Evolutionary conservation across 37 sponge, comb jelly and placozoan species (phyloP), one percentile per base, ranked within the genome.

Genomic region (Trichoplax adhaerens): DNA sequence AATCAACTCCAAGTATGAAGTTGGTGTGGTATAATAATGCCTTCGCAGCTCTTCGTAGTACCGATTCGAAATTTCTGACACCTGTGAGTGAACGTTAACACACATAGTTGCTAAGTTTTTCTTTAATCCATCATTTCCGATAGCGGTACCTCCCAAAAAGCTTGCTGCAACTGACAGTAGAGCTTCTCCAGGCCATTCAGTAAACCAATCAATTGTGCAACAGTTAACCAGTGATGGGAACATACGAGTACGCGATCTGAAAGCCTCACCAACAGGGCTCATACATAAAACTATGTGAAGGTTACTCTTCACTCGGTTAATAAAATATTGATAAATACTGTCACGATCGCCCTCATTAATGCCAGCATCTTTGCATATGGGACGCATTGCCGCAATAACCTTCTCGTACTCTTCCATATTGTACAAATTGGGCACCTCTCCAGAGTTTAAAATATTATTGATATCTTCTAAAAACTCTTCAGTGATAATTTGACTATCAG

Each of bases 141-240:
- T 61, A 49, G 91, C 98, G 54, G 88, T 87, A 58, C 79, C 73
- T 76, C 88, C 98, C 82, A 96, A 96, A 82, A 96, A 91, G 4
- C 79, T 81, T 54, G 82, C 65, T 5, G 98, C 94, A 3, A 96
- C 98, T 69, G 98, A 96, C 5, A 96, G 81, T 70, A 96, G 69
- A 10, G 98, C 98, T 66, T 96, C 93, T 56, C 83, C 74, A 3
- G 99, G 99, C 99, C 99, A 97, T 63, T 87, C 87, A 48, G 90
- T 92, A 80, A 97, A 97, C 99, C 99, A 97, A 64, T 97, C 99
- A 51, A 97, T 97, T n/a, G 99, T 97, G 70, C 99, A 97, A 76
- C 99, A 97, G 76, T 91, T 97, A 62, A 97, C 93, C 1, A 97
- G 85, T 2, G 93, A 92, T 3, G 99, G 99, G 81, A 97, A 97